These are phyloP conservation scores for Nibea albiflora DNA, from an alignment of 2,113 vertebrate species.

Conservation along the genomic window DNA sequence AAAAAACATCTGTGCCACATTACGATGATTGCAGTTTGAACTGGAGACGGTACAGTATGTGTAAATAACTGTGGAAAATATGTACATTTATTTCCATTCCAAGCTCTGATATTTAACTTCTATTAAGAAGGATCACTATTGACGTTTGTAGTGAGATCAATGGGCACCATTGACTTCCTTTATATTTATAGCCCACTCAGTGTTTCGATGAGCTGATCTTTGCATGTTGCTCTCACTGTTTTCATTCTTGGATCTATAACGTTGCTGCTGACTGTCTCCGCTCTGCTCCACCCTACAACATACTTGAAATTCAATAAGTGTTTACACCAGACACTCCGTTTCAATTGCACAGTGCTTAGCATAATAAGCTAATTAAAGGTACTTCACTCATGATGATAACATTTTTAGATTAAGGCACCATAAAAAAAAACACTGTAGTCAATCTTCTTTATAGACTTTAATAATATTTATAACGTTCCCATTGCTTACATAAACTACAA, in stretches of 20 bases:
- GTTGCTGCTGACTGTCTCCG: background rate
- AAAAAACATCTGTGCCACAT: background rate
- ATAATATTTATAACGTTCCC: slow-evolving; percentile 31
- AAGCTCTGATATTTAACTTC: too few relatives aligned
- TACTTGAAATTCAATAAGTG: slow-evolving; percentile 47
- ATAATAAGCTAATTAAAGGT: slow-evolving; percentile 53
- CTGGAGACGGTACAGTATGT: background rate
- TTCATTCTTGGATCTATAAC: background rate
- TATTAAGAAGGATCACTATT: background rate
- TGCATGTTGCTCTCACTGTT: background rate
- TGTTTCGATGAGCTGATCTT: background rate
- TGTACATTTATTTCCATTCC: background rate
- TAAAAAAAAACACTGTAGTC: slow-evolving; percentile 21
- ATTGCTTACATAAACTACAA: slow-evolving; percentile 19
- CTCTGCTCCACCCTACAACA: slow-evolving; percentile 8
- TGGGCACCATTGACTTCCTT: background rate
- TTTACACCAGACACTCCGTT: slow-evolving; percentile 39
- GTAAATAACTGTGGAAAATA: background rate
- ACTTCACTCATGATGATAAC: slow-evolving; percentile 46
- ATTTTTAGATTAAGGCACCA: slow-evolving; percentile 32
- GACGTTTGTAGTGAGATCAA: background rate
- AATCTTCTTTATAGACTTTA: slow-evolving; percentile 47
- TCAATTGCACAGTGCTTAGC: slow-evolving; percentile 28
- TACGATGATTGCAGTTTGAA: too few relatives aligned
- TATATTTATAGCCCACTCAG: background rate